A percentile compares a stretch with the other conserved stretches of the same genome.
Conservation (phyloP, 1,140 invertebrate genomes). For the Spodoptera litura region DNA sequence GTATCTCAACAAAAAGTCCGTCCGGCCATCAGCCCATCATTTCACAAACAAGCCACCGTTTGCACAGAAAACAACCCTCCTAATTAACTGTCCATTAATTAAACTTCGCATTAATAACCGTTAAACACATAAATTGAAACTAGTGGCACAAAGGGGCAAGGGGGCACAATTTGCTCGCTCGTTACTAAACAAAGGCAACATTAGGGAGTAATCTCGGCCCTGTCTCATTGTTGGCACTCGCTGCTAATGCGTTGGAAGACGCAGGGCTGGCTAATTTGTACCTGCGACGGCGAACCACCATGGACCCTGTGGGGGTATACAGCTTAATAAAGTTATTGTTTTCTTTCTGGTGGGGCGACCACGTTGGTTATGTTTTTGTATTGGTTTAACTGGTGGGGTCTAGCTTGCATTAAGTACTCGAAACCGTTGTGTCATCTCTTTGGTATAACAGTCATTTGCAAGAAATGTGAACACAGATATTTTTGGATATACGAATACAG, state of each 20-base stretch:
- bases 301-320: not conserved
- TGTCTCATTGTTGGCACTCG: constrained; percentile 40
- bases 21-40: constrained; percentile 5
- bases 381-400: too few relatives aligned
- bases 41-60: not conserved
- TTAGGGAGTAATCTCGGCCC: constrained; percentile 47
- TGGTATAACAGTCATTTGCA: too few relatives aligned
- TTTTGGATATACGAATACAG: too few relatives aligned
- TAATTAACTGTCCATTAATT: constrained; percentile 36
- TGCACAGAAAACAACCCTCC: constrained; percentile 6
- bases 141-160: constrained; percentile 36
- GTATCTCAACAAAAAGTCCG: not conserved
- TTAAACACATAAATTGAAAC: constrained; percentile 45
- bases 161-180: constrained; percentile 46
- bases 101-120: constrained; percentile 36
- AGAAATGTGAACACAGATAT: too few relatives aligned
- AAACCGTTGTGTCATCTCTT: too few relatives aligned
- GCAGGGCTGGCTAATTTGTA: constrained; percentile 30
- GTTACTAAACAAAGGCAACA: constrained; percentile 53
- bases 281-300: not conserved
- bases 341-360: too few relatives aligned
- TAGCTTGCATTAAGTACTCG: too few relatives aligned
- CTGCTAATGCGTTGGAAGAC: constrained; percentile 21
- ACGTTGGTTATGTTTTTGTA: too few relatives aligned
- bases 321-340: too few relatives aligned